Conservation (phyloP, 1,140 invertebrate genomes). For the Zaprionus davidi region DNA sequence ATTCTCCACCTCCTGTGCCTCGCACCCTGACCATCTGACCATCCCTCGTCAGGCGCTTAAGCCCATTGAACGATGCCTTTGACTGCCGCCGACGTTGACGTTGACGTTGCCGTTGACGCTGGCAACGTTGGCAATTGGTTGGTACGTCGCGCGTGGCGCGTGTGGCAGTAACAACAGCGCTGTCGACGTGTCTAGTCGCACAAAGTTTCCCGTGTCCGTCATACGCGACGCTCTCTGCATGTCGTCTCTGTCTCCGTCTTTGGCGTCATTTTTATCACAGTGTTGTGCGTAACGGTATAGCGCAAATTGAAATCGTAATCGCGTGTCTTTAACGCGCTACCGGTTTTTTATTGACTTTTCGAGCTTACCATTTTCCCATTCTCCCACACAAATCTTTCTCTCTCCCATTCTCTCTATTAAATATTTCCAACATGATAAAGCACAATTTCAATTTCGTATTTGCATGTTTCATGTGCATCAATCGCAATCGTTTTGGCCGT, state of each 20-base stretch:
- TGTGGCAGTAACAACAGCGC: conserved; percentile 78
- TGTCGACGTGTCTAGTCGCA: conserved; percentile 77
- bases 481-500: neutral
- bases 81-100: conserved; percentile 1
- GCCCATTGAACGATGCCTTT: conserved; percentile 30
- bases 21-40: neutral
- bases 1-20: neutral
- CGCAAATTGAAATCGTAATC: neutral
- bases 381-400: neutral
- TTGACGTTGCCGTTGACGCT: conserved; percentile 23
- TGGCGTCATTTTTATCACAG: conserved; percentile 18
- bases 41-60: neutral
- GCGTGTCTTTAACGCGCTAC: neutral
- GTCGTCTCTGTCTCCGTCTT: conserved; percentile 4
- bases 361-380: neutral
- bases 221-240: conserved; percentile 4
- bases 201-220: conserved; percentile 66
- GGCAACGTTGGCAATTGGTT: conserved; percentile 31
- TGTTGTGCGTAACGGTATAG: conserved; percentile 9
- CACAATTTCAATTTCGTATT: conserved; percentile 7
- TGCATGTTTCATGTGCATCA: conserved; percentile 1
- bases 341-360: conserved; percentile 9
- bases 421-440: neutral
- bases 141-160: conserved; percentile 42
- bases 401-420: neutral